Base-by-base conservation (phyloP, 2,113 vertebrate species). In the Vanacampus margaritifer region DNA sequence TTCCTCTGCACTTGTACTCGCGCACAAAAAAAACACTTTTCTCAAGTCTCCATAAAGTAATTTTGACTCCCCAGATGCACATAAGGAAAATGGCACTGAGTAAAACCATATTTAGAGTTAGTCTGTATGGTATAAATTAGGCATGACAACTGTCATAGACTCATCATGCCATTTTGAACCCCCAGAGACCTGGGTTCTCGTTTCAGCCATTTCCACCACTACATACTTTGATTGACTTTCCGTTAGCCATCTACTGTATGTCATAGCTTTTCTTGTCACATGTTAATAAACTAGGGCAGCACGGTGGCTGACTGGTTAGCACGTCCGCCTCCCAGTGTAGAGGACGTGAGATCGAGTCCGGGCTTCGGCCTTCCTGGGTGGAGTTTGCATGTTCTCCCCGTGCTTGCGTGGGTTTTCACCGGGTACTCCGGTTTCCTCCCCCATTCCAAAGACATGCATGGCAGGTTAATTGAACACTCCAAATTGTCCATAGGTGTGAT, bases 191-290 rank as follows among this genome's bases (percentile, higher is more conserved):
- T 39, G 1, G 10, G 23, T 41, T 41, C 37, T 24, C 7, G 9
- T 59, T 6, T 59, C 35, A 59, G 21, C 28, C 28, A 37, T n/a
- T 60, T 39, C 11, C 36, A 13, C 21, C 8, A 41, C 21, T 14
- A n/a, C 17, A 32, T 28, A 32, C 23, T 32, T 53, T 24, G 50
- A 51, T 23, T 23, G 23, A 53, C 35, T 65, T 66, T 72, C 36
- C 28, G 32, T 58, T 64, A 69, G 51, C 69, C 66, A 68, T 71
- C 19, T 59, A 21, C 57, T 53, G 37, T 39, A 39, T 6, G 37
- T 5, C 37, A 73, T 59, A 37, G 51, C 23, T 53, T 53, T 53
- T 39, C 4, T 39, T 8, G 7, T 39, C 37, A 7, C 37, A 32
- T 32, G 28, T 32, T 32, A 32, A n/a, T n/a, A n/a, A n/a, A n/a